Evolutionary conservation across 2,888 invertebrate genomes (phyloP).

Genomic region (Cabera pusaria): DNA sequence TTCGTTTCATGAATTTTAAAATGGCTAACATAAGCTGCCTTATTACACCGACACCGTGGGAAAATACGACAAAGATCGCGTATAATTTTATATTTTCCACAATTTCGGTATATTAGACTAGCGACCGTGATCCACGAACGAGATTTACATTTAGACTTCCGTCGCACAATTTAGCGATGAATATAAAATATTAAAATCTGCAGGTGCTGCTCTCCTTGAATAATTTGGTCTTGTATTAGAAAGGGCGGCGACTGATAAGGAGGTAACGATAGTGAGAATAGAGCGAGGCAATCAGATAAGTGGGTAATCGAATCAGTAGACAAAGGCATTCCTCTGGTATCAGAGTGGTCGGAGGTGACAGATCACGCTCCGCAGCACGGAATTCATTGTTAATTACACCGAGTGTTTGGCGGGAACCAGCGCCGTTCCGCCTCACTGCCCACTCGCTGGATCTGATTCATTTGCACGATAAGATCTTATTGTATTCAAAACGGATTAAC

Average conservation of each 20-base stretch:
- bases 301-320: constrained; percentile 27
- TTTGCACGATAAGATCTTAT: constrained; percentile 8
- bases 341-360: constrained; percentile 30
- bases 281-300: constrained; percentile 25
- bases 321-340: constrained; percentile 21
- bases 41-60: constrained; percentile 6
- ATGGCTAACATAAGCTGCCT: constrained; percentile 6
- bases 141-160: constrained; percentile 44
- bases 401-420: constrained; percentile 32
- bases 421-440: constrained; percentile 8
- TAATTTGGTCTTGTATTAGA: constrained; percentile 31
- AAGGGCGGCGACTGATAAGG: constrained; percentile 17
- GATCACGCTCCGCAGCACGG: constrained; percentile 38
- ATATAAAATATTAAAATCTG: constrained; percentile 42
- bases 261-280: constrained; percentile 15
- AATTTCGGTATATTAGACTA: constrained; percentile 20
- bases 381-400: constrained; percentile 59
- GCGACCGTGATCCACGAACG: constrained; percentile 32
- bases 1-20: too few species aligned
- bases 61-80: constrained; percentile 13
- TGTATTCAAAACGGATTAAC: constrained; percentile 3
- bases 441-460: constrained; percentile 2
- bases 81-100: constrained; percentile 18
- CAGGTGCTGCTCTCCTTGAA: constrained; percentile 35
- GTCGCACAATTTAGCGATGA: constrained; percentile 37